A percentile compares a stretch with the other conserved stretches of the same genome.
phyloP scores from a whole-genome alignment of 92 coral and sea anemone species.

The Heteractis magnifica region DNA sequence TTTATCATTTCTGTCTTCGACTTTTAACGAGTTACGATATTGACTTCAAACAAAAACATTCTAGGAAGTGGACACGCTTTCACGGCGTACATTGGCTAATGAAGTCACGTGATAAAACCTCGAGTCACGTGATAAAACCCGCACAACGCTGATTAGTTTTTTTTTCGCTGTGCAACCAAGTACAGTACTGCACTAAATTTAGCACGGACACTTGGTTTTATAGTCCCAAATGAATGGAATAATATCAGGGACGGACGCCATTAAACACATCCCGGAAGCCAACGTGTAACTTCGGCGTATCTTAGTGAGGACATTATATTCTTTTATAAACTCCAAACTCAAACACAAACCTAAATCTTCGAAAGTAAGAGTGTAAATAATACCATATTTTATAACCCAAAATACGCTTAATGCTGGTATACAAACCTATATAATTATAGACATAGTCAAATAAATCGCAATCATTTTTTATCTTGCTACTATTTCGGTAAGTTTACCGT shows the following conservation, averaged over 20 bases:
- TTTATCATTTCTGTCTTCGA: slow-evolving; percentile 14
- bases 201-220: background rate
- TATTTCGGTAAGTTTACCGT: too few relatives aligned
- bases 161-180: slow-evolving; percentile 17
- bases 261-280: too few relatives aligned
- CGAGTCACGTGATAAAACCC: slow-evolving; percentile 35
- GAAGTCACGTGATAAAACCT: slow-evolving; percentile 33
- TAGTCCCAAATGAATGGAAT: slow-evolving; percentile 2
- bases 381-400: too few relatives aligned
- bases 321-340: too few relatives aligned
- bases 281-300: too few relatives aligned
- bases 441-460: too few relatives aligned
- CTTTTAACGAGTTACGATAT: slow-evolving; percentile 25
- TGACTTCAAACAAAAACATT: slow-evolving; percentile 40
- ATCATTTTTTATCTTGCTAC: too few relatives aligned
- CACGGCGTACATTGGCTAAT: slow-evolving; percentile 20
- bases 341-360: too few relatives aligned
- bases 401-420: too few relatives aligned
- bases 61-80: slow-evolving; percentile 1
- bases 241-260: background rate
- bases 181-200: background rate
- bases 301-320: too few relatives aligned
- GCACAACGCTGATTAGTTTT: slow-evolving; percentile 31
- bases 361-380: too few relatives aligned
- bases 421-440: too few relatives aligned